Evolutionary conservation across 1,140 invertebrate species (phyloP).

Genomic region (Lepidurus apus): DNA sequence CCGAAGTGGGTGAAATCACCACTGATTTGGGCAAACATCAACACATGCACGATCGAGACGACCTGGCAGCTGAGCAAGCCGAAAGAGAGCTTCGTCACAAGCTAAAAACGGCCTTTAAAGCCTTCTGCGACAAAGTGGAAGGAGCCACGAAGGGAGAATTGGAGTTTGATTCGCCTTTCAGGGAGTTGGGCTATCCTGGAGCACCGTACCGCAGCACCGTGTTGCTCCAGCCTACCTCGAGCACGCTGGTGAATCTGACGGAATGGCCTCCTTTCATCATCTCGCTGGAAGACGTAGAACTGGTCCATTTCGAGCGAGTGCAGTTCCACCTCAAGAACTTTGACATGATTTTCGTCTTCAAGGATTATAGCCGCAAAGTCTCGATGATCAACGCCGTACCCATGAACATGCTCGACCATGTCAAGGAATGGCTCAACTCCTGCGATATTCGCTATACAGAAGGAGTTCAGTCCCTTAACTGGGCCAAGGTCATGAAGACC

Average conservation of each 20-base stretch:
- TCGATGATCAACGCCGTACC: conserved; percentile 97
- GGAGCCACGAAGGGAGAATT: conserved; percentile 92
- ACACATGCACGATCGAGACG: conserved; percentile 98
- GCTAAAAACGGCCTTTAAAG: conserved; percentile 95
- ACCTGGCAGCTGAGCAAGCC: conserved; percentile 95
- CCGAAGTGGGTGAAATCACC: conserved; percentile 98
- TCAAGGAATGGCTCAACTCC: conserved; percentile 98
- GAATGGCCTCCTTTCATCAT: conserved; percentile 99
- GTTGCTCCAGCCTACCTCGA: conserved; percentile 91
- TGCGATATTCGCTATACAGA: conserved; percentile 97
- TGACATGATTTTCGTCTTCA: conserved; percentile 99
- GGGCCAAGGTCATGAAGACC: conserved; percentile 99
- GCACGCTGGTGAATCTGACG: conserved; percentile 92
- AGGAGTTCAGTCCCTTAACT: conserved; percentile 97
- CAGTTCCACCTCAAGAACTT: conserved; percentile 99
- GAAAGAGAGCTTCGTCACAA: conserved; percentile 94
- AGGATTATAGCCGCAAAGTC: conserved; percentile 91
- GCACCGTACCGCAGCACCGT: conserved; percentile 96
- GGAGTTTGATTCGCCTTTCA: conserved; percentile 97
- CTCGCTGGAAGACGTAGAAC: conserved; percentile 92
- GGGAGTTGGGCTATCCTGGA: conserved; percentile 94
- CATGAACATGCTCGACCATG: conserved; percentile 97
- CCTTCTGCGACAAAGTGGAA: conserved; percentile 96
- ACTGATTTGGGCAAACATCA: conserved; percentile 99
- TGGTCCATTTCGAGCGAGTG: conserved; percentile 98